Base-by-base conservation (phyloP, 2,888 invertebrate genomes). In the Tetragonula carbonaria region DNA sequence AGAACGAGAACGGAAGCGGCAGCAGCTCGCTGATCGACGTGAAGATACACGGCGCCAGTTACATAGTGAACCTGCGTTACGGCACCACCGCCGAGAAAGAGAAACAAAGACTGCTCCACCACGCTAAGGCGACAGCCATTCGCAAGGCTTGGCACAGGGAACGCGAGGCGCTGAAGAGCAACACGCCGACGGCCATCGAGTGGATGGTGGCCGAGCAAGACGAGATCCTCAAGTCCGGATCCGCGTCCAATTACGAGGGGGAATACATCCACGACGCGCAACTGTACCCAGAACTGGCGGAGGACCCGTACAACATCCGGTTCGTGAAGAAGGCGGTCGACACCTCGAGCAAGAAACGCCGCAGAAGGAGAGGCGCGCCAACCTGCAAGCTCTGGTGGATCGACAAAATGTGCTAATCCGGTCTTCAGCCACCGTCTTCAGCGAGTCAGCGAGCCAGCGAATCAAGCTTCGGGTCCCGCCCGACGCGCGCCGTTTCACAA, bases 61-160 rank as follows among this genome's bases (percentile, higher is more conserved):
- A 98, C 86, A 97, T 98, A 70, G 97, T 99, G 87, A 99, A 99
- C 94, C 95, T 99, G 86, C 96, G 99, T n/a, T 99, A 99, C 93
- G 99, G 99, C 66, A 98, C 99, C 23, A 98, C 97, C 5, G 96
- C 98, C 16, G 98, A 98, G 89, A 97, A 98, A 90, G 99, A 99
- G 94, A 97, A 97, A 90, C 97, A 98, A 93, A 96, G 99, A 62
- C 95, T 99, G 80, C 95, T 99, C 93, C 98, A 98, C 92, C 99
- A 99, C 94, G 99, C 99, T 71, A 98, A 98, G 92, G 95, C 97
- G 13, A 96, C 97, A 50, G 98, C 99, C 0, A 96, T 98, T 70
- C 96, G 98, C 63, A 98, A 98, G 94, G 98, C 99, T 66, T 99
- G 99, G 99, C 97, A 97, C 92, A 96, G 98, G 81, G 99, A 99